Evolutionary conservation across 2,113 vertebrate species (phyloP).

Genomic region (Alaudala cheleensis): DNA sequence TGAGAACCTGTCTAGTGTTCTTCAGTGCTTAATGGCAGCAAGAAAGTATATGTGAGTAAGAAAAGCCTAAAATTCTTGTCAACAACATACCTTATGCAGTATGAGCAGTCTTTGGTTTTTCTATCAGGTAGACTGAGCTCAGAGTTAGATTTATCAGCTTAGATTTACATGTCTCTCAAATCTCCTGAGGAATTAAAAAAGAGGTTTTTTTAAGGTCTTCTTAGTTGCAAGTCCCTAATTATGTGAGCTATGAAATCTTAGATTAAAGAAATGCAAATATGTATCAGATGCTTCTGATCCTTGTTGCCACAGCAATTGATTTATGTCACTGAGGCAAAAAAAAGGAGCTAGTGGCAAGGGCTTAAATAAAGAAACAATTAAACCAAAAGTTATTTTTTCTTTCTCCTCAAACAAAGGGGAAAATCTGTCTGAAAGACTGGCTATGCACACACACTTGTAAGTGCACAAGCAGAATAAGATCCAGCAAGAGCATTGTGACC

Average conservation of each 20-base stretch:
- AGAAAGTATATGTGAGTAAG: neutral
- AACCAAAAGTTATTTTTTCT: neutral
- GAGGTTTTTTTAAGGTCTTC: neutral
- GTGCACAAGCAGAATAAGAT: neutral
- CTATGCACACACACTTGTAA: neutral
- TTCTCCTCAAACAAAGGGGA: neutral
- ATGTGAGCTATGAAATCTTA: neutral
- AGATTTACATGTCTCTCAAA: neutral
- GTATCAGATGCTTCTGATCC: neutral
- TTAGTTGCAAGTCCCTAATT: neutral
- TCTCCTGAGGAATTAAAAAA: neutral
- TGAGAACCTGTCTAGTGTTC: neutral
- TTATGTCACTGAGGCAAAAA: neutral
- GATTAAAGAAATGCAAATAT: neutral
- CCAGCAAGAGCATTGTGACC: neutral
- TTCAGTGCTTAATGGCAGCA: neutral
- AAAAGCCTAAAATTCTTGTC: neutral
- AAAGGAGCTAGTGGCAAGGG: neutral
- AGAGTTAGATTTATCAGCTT: neutral
- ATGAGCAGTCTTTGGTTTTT: neutral
- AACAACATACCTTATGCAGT: neutral
- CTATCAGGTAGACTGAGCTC: neutral
- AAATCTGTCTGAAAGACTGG: neutral
- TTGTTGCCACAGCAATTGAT: neutral
- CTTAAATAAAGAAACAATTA: constrained; percentile 19